Evolutionary conservation across 2,113 vertebrate species (phyloP).

Genomic region (Percopsis transmontana): DNA sequence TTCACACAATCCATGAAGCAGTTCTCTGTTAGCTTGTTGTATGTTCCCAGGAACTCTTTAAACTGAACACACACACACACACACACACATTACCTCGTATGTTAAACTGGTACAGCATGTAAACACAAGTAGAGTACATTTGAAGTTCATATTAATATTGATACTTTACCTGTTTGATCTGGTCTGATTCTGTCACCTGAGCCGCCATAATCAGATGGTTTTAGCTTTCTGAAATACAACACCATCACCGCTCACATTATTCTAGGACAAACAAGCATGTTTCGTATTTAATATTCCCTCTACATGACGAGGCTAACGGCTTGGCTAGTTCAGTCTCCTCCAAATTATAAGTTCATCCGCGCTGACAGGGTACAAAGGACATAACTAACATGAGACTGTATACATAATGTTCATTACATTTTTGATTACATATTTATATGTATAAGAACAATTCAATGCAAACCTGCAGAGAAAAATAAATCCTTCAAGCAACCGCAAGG

Average conservation of each 20-base stretch:
- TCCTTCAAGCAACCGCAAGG: too few species aligned
- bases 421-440: too few species aligned
- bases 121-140: too few species aligned
- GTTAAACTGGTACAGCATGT: not conserved
- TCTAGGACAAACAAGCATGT: too few species aligned
- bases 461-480: too few species aligned
- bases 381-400: too few species aligned
- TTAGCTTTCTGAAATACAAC: not conserved
- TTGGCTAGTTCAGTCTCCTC: not conserved
- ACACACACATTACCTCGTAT: not conserved
- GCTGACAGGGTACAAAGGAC: too few species aligned
- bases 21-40: slow-evolving; percentile 97
- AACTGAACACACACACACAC: slow-evolving; percentile 77
- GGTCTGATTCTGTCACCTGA: slow-evolving; percentile 90
- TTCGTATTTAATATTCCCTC: too few species aligned
- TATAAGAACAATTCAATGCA: too few species aligned
- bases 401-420: too few species aligned
- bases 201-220: slow-evolving; percentile 79
- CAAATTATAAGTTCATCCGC: too few species aligned
- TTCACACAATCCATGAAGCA: slow-evolving; percentile 98
- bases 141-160: not conserved
- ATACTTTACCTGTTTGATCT: slow-evolving; percentile 92
- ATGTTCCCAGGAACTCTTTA: slow-evolving; percentile 97
- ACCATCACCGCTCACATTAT: too few species aligned
- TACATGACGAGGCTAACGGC: not conserved